These are phyloP conservation scores for Arbacia lixula DNA, from an alignment of 53 echinoderm and acorn worm genomes.

Conservation along the genomic window DNA sequence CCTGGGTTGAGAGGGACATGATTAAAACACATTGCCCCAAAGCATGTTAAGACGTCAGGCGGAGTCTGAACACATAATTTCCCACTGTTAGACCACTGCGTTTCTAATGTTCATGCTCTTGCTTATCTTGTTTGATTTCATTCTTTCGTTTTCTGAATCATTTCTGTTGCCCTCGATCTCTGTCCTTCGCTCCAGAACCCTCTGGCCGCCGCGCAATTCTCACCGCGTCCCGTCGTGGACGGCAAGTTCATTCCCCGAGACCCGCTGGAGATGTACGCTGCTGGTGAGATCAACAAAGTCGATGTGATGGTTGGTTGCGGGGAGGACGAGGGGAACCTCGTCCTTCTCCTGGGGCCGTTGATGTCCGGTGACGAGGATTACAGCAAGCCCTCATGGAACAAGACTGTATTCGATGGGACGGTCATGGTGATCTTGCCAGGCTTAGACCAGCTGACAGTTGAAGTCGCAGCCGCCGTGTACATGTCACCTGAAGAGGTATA, in stretches of 20 bases:
- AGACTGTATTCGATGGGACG: neutral
- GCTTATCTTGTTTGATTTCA: too few species aligned
- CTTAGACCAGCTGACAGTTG: neutral
- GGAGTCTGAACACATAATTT: too few species aligned
- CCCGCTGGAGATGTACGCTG: conserved; percentile 12
- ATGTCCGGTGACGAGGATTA: too few species aligned
- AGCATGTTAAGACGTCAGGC: too few species aligned
- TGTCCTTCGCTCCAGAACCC: too few species aligned
- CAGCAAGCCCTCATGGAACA: neutral
- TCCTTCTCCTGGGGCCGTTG: neutral
- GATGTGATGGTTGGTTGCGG: conserved; percentile 1
- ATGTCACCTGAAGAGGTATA: conserved; percentile 17
- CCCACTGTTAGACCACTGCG: too few species aligned
- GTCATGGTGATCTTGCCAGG: neutral
- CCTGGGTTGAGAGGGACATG: too few species aligned
- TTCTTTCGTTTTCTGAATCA: too few species aligned
- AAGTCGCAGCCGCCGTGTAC: neutral
- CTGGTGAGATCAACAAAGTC: conserved; percentile 13
- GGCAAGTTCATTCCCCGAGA: conserved; percentile 25
- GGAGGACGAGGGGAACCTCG: neutral
- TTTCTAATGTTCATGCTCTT: too few species aligned
- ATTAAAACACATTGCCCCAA: too few species aligned
- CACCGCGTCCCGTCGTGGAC: conserved; percentile 1
- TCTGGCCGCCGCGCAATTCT: too few species aligned
- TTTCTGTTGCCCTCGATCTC: too few species aligned